Conservation (phyloP, 1,140 invertebrate genomes). For the Nixonia krombeini region DNA sequence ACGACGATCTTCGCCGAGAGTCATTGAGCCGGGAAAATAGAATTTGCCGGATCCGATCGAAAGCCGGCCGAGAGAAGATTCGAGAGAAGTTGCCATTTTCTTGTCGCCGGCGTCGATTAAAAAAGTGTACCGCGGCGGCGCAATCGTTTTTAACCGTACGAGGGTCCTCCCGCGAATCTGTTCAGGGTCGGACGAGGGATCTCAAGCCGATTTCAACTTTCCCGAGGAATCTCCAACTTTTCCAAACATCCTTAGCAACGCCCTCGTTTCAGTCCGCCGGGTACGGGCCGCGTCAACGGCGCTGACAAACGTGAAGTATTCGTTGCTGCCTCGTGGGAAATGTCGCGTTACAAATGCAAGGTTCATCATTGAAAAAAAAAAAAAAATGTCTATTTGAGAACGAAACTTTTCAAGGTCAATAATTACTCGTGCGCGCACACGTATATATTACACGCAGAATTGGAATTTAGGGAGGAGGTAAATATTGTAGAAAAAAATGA, state of each 20-base stretch:
- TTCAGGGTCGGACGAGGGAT: constrained; percentile 50
- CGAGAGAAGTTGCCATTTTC: too few species aligned
- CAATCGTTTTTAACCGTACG: constrained; percentile 9
- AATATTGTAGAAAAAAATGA: too few species aligned
- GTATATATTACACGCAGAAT: too few species aligned
- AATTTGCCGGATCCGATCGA: too few species aligned
- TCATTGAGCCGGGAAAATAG: too few species aligned
- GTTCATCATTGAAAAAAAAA: not conserved
- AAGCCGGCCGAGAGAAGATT: too few species aligned
- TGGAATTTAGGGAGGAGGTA: not conserved
- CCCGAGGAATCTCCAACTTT: constrained; percentile 26
- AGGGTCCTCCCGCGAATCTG: constrained; percentile 34
- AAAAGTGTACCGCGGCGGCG: not conserved
- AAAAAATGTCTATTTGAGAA: not conserved
- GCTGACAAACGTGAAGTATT: constrained; percentile 23
- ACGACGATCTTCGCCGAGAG: too few species aligned
- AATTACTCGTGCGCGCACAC: too few species aligned
- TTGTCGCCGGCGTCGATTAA: not conserved
- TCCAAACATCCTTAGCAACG: constrained; percentile 46
- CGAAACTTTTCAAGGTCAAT: too few species aligned
- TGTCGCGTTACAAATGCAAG: not conserved
- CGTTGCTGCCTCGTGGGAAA: not conserved
- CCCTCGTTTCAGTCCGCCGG: constrained; percentile 33
- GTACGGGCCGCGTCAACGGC: constrained; percentile 31
- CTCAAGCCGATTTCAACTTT: constrained; percentile 55